Evolutionary conservation across 2,113 vertebrate genomes (phyloP).

Genomic region (Sceloporus undulatus): DNA sequence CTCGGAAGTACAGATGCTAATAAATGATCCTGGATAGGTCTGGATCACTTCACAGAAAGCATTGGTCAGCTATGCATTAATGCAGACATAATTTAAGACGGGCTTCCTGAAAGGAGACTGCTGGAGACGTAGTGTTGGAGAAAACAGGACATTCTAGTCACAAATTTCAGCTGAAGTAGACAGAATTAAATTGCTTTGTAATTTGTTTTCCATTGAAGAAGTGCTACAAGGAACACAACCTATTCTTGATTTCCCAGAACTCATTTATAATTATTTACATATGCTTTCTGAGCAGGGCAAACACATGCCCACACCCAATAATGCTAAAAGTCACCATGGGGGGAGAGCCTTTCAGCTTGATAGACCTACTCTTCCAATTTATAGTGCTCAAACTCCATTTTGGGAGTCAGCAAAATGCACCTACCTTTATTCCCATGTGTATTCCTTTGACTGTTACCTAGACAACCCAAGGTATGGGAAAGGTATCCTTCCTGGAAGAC

Average conservation of each 20-base stretch:
- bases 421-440: slow-evolving; percentile 8
- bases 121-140: neutral
- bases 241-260: neutral
- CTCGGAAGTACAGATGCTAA: neutral
- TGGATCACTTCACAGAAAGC: neutral
- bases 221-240: neutral
- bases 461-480: slow-evolving; percentile 29
- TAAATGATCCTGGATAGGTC: neutral
- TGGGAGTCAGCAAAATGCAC: slow-evolving; percentile 29
- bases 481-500: slow-evolving; percentile 29
- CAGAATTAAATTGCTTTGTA: neutral
- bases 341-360: neutral
- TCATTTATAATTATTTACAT: neutral
- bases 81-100: neutral
- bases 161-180: neutral
- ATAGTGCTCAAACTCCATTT: slow-evolving; percentile 17
- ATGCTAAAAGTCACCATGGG: neutral
- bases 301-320: neutral
- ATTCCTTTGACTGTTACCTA: slow-evolving; percentile 31
- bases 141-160: neutral
- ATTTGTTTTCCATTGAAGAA: neutral
- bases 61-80: neutral
- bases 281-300: slow-evolving; percentile 1
- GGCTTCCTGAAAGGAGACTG: neutral
- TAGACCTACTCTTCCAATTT: neutral